Percentiles rank a stretch among this genome's conserved stretches.
Evolutionary conservation across 2,113 vertebrate genomes (phyloP).

Genomic region (Gambusia holbrooki): DNA sequence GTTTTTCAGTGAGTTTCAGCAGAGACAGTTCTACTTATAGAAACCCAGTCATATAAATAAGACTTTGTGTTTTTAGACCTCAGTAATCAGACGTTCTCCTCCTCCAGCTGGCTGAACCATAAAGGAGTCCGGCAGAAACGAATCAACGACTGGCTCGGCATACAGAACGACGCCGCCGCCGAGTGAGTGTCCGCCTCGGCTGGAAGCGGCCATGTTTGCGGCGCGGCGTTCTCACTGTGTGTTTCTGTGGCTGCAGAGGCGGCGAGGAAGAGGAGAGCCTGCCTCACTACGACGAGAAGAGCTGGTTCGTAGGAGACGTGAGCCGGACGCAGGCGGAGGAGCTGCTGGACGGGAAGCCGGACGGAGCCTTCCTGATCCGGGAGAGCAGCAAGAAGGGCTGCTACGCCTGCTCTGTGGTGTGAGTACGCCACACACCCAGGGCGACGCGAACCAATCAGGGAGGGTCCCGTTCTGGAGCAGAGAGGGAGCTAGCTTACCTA

Average conservation of each 20-base stretch:
- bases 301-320: conserved; percentile 95
- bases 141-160: conserved; percentile 96
- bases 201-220: background rate
- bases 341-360: conserved; percentile 90
- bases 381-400: conserved; percentile 98
- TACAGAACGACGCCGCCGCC: conserved; percentile 90
- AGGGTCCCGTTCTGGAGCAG: too few relatives aligned
- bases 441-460: too few relatives aligned
- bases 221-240: too few relatives aligned
- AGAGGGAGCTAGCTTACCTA: too few relatives aligned
- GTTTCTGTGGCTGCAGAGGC: conserved; percentile 71
- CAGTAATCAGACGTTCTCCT: too few relatives aligned
- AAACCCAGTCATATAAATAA: too few relatives aligned
- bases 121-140: conserved; percentile 96
- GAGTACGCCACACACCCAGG: conserved; percentile 73
- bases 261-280: conserved; percentile 92
- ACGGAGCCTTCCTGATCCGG: conserved; percentile 94
- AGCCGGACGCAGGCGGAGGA: conserved; percentile 93
- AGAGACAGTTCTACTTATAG: too few relatives aligned
- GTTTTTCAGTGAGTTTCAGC: too few relatives aligned
- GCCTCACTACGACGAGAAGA: conserved; percentile 94
- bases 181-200: conserved; percentile 84
- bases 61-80: too few relatives aligned
- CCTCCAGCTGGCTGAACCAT: conserved; percentile 93
- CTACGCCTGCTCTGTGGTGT: conserved; percentile 98